Percentiles rank a stretch among this genome's conserved stretches.
These are phyloP conservation scores for Oscheius sp. DNA, from an alignment of 2,888 invertebrate species.

Conservation along the genomic window DNA sequence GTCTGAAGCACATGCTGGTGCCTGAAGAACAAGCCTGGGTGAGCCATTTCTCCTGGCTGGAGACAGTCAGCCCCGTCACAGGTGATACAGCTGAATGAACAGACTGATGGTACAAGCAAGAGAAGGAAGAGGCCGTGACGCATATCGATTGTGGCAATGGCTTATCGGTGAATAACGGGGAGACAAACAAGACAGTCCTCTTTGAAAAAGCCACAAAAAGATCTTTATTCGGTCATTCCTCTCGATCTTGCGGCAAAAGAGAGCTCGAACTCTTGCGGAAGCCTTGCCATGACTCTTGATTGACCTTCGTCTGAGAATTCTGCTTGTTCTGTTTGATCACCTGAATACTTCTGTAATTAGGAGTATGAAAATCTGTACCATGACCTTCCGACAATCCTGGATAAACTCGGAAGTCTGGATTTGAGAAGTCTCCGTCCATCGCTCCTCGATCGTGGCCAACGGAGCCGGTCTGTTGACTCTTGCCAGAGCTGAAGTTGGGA, in stretches of 20 bases:
- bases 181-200: background rate
- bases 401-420: too few relatives aligned
- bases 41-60: constrained; percentile 14
- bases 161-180: constrained; percentile 11
- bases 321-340: background rate
- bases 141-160: constrained; percentile 15
- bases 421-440: too few relatives aligned
- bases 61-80: constrained; percentile 28
- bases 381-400: too few relatives aligned
- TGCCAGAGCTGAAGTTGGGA: background rate
- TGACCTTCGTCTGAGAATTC: background rate
- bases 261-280: constrained; percentile 7
- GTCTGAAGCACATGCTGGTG: background rate
- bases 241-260: background rate
- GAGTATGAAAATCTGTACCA: background rate
- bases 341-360: background rate
- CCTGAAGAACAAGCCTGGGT: constrained; percentile 3
- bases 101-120: background rate
- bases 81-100: constrained; percentile 1
- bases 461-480: background rate
- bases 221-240: constrained; percentile 15
- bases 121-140: background rate
- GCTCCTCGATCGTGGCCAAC: background rate
- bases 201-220: background rate
- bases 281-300: background rate